Evolutionary conservation across 2,797 vertebrate species (phyloP), one percentile per base, ranked within the genome.

Genomic region (Crocidura indochinensis): DNA sequence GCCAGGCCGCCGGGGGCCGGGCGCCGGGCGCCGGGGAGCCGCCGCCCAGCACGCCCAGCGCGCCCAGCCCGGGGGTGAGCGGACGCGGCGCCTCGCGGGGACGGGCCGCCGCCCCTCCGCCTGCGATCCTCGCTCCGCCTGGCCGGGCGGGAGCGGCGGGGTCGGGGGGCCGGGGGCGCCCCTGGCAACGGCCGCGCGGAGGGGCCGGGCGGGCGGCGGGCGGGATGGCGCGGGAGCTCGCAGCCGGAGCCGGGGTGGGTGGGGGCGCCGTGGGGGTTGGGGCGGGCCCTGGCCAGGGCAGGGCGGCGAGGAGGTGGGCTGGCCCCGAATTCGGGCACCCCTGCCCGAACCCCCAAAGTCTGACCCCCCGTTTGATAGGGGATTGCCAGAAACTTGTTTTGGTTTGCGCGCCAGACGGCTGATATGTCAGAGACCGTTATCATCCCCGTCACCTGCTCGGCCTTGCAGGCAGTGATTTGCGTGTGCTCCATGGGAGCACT

Each of bases 331-430:
- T 62, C 24, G 3, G 65, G 67, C 20, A 17, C 49, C 51, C 38
- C 68, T 19, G 72, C 46, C 67, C 26, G 1, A 38, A 38, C 38
- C 38, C 78, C 24, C 71, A 2, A 29, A 38, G 38, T 38, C 38
- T 38, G 71, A 87, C 75, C 89, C 89, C 84, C 6, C 0, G 15
- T 62, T 49, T 89, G 87, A 84, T 69, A 83, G 79, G 82, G 46
- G 29, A 27, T 74, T 93, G 95, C 56, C 73, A 89, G 93, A 95
- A 95, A 94, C 82, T 95, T 94, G 82, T 87, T 93, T 93, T 76
- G 78, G 8, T 67, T 82, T 47, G 73, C 6, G 27, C 8, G 4
- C 78, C 73, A 24, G n/a, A 26, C 47, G 31, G 85, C 86, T 20
- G 75, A 22, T 8, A 69, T 87, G 47, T 24, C 62, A 65, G 31